A percentile compares a stretch with the other conserved stretches of the same genome.
Evolutionary conservation across 2,113 vertebrate genomes (phyloP).

Genomic region (Lutjanus erythropterus): DNA sequence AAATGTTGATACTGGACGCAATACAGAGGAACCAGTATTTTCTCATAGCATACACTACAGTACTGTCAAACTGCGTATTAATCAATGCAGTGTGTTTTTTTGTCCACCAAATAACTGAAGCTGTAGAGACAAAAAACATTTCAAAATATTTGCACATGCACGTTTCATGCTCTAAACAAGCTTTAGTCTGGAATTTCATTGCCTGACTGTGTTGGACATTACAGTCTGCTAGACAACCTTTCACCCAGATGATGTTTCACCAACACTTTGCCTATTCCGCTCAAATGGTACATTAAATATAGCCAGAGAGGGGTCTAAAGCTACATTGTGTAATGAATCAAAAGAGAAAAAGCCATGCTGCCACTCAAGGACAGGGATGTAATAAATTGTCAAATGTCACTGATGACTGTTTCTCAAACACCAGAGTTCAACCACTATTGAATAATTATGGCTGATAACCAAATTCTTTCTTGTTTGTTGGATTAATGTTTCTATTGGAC

Average conservation of each 20-base stretch:
- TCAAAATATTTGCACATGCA: conserved; percentile 11
- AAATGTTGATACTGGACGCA: conserved; percentile 1
- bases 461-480: background rate
- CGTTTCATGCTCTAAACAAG: background rate
- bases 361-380: background rate
- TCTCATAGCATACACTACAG: background rate
- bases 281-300: background rate
- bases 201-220: background rate
- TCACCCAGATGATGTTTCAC: background rate
- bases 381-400: background rate
- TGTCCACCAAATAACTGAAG: conserved; percentile 1
- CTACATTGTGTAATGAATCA: background rate
- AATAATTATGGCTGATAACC: background rate
- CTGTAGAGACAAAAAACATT: background rate
- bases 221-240: background rate
- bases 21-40: conserved; percentile 18
- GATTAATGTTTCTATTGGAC: background rate
- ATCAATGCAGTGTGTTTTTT: background rate
- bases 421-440: background rate
- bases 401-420: background rate
- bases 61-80: background rate
- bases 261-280: background rate
- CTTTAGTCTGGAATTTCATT: background rate
- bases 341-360: background rate
- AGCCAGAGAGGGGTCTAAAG: background rate